Evolutionary conservation across 2,113 vertebrate genomes (phyloP), one percentile per base, ranked within the genome.

Genomic region (Loxodonta africana): DNA sequence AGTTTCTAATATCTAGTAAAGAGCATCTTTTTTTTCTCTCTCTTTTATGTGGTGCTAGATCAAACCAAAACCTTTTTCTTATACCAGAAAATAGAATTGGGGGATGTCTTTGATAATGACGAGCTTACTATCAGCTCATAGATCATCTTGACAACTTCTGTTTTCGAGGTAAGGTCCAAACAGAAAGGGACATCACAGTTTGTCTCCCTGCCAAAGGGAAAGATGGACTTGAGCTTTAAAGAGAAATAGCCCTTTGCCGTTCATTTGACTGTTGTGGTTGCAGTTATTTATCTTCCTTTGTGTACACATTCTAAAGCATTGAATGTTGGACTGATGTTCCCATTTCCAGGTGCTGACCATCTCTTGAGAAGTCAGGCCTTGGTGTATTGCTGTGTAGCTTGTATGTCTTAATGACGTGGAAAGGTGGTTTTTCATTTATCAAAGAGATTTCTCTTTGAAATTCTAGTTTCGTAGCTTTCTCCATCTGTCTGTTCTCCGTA

Each of bases 361-460:
- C 53, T 78, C 44, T 82, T 92, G 63, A 92, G 84, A 85, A 44
- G 69, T 25, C 83, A 26, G 65, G 12, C 33, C 41, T 92, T 82
- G 63, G 48, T 96, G 11, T 90, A 51, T 86, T 25, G 4, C 74
- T 83, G 33, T 67, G 67, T 73, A 65, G 15, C 77, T 95, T 97
- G n/a, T 96, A 77, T 82, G 44, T 62, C 60, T 94, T 95, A 37
- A 81, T 94, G 88, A 82, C 73, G 91, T n/a, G 26, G 67, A 83
- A 97, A 85, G 3, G 11, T 93, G 30, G 67, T 62, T 97, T 73
- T 94, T 97, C 67, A 95, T 94, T 97, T 96, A 90, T 96, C 88
- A 95, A 84, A 88, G 9, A 60, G 63, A 0, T 15, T 73, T 95
- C 51, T 88, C 23, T 95, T 88, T 96, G 82, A 90, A 95, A 98